phyloP scores from a whole-genome alignment of 2,113 vertebrate genomes.

The Oncorhynchus nerka region DNA sequence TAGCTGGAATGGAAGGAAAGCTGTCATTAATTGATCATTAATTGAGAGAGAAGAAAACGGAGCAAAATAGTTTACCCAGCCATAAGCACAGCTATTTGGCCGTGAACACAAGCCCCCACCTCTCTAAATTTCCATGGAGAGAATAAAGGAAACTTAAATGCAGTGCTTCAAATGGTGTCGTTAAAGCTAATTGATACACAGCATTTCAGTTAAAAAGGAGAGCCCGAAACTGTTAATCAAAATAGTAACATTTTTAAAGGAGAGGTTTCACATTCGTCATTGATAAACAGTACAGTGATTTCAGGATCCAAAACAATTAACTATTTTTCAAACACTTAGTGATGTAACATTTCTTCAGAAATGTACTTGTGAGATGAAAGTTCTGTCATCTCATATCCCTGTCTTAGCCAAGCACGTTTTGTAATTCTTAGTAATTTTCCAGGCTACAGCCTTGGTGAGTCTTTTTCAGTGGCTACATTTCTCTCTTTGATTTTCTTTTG shows the following conservation, averaged over 20 bases:
- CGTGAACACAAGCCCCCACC: constrained; percentile 57
- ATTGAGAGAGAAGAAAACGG: constrained; percentile 73
- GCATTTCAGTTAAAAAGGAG: too few species aligned
- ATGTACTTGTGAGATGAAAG: too few species aligned
- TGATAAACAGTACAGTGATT: background rate
- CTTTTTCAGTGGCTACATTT: constrained; percentile 27
- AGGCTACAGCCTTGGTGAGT: constrained; percentile 19
- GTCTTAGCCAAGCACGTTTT: background rate
- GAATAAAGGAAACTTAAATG: background rate
- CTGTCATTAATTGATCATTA: constrained; percentile 70
- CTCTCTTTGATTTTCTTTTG: constrained; percentile 44
- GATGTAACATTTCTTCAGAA: too few species aligned
- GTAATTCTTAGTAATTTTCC: background rate
- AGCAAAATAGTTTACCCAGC: constrained; percentile 74
- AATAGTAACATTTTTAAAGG: background rate
- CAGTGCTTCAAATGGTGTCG: background rate
- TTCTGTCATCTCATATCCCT: too few species aligned
- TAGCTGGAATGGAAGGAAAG: constrained; percentile 43
- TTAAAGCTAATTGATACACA: background rate
- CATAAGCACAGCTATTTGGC: constrained; percentile 76
- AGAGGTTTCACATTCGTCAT: too few species aligned
- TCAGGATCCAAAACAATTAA: too few species aligned
- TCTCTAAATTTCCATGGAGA: too few species aligned
- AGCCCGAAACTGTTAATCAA: background rate
- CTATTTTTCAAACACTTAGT: background rate